These are phyloP conservation scores for Muscina levida DNA, from an alignment of 2,888 invertebrate species.

Conservation along the genomic window DNA sequence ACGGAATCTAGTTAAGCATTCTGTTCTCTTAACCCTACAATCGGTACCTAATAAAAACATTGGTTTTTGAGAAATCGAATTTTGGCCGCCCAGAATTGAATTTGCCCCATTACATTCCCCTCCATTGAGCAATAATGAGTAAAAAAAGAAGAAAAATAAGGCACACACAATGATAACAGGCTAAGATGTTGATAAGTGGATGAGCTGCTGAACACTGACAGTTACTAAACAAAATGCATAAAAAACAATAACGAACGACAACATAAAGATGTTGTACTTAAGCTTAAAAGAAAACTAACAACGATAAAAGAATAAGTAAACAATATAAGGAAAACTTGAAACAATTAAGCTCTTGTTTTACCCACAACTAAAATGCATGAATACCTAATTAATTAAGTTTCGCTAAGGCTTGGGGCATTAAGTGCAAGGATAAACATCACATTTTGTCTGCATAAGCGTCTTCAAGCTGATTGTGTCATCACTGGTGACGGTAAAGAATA, in stretches of 20 bases:
- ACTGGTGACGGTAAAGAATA: background rate
- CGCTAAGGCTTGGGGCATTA: slow-evolving; percentile 54
- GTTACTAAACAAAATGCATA: slow-evolving; percentile 36
- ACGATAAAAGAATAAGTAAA: background rate
- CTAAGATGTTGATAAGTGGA: slow-evolving; percentile 38
- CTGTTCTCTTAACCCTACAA: no score
- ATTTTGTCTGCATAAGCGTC: no score
- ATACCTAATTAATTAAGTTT: slow-evolving; percentile 61
- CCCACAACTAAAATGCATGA: slow-evolving; percentile 50
- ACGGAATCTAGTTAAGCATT: no score
- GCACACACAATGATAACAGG: background rate
- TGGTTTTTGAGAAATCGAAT: no score
- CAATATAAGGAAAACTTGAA: slow-evolving; percentile 25
- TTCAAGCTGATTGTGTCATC: background rate
- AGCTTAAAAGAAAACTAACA: slow-evolving; percentile 19
- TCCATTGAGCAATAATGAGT: slow-evolving; percentile 32
- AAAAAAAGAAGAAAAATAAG: slow-evolving; percentile 5
- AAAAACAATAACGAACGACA: slow-evolving; percentile 25
- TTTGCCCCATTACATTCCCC: slow-evolving; percentile 25
- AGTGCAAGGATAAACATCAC: slow-evolving; percentile 11
- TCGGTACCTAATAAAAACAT: no score
- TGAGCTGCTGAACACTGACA: slow-evolving; percentile 35
- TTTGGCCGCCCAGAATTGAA: slow-evolving; percentile 49
- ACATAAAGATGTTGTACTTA: slow-evolving; percentile 13
- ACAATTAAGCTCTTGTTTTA: slow-evolving; percentile 61